Evolutionary conservation across 2,797 vertebrate genomes (phyloP).

Genomic region (Chromis chromis): DNA sequence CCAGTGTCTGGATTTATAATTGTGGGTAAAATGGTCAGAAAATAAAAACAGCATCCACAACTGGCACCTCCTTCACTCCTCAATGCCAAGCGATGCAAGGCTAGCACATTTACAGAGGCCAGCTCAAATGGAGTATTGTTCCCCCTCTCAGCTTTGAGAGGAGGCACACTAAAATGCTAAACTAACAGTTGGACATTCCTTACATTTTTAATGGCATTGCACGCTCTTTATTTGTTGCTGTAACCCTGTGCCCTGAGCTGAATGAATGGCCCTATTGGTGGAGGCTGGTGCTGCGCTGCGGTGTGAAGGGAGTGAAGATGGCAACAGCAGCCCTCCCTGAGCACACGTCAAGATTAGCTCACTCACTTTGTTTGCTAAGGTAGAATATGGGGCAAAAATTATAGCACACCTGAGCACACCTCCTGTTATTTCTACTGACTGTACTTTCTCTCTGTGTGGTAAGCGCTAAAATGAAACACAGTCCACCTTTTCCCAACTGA

Average conservation of each 20-base stretch:
- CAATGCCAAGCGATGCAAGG: conserved; percentile 65
- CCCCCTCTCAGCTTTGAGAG: conserved; percentile 77
- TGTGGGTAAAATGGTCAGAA: conserved; percentile 72
- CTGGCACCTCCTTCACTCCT: conserved; percentile 68
- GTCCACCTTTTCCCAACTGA: conserved; percentile 37
- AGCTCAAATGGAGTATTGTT: conserved; percentile 84
- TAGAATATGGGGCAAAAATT: conserved; percentile 67
- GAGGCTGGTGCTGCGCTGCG: conserved; percentile 73
- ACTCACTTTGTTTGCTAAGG: conserved; percentile 71
- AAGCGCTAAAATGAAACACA: conserved; percentile 58
- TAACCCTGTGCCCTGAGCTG: conserved; percentile 88
- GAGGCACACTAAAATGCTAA: conserved; percentile 87
- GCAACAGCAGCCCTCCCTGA: conserved; percentile 70
- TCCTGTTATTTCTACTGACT: conserved; percentile 64
- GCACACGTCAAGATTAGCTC: conserved; percentile 75
- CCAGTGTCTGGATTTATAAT: conserved; percentile 75
- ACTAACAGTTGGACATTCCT: conserved; percentile 92
- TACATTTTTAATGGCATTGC: conserved; percentile 89
- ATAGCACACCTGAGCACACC: conserved; percentile 61
- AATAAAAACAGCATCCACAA: conserved; percentile 77
- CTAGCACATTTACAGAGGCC: conserved; percentile 73
- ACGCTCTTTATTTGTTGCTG: conserved; percentile 91
- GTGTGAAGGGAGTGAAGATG: conserved; percentile 72
- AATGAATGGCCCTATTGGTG: conserved; percentile 88
- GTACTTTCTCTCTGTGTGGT: conserved; percentile 52